These are phyloP conservation scores for Molossus alvarezi DNA, from an alignment of 2,797 vertebrate genomes.

Conservation along the genomic window DNA sequence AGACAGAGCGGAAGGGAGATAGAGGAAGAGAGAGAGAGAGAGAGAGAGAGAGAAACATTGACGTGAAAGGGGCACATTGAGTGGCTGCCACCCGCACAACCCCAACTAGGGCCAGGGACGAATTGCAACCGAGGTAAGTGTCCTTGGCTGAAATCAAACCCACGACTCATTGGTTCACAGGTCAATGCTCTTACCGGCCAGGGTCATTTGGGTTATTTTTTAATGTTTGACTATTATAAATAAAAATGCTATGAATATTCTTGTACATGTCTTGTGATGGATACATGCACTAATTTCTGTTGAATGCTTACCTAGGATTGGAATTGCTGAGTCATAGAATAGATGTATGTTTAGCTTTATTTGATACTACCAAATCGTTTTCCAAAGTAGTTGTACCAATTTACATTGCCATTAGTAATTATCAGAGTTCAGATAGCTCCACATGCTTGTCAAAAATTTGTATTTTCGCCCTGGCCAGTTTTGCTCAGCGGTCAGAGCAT, in stretches of 20 bases:
- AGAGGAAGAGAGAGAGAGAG: too few species aligned
- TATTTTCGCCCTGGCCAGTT: not conserved
- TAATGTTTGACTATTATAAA: constrained; percentile 36
- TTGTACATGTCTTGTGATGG: constrained; percentile 18
- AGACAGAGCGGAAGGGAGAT: too few species aligned
- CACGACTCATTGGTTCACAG: too few species aligned
- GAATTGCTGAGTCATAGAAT: constrained; percentile 45
- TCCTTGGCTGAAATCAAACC: too few species aligned
- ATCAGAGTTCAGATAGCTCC: constrained; percentile 22
- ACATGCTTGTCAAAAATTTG: constrained; percentile 20
- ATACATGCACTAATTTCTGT: constrained; percentile 26
- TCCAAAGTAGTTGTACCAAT: not conserved
- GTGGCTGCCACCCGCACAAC: too few species aligned
- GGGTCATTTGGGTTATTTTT: not conserved
- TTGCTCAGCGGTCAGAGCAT: too few species aligned
- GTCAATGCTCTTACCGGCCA: too few species aligned
- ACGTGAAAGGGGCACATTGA: too few species aligned
- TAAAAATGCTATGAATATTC: constrained; percentile 32
- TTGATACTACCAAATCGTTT: constrained; percentile 25
- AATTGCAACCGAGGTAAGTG: too few species aligned
- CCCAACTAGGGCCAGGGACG: too few species aligned
- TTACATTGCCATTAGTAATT: constrained; percentile 10
- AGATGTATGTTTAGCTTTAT: constrained; percentile 21
- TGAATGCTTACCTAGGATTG: constrained; percentile 2
- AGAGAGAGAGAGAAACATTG: too few species aligned